Evolutionary conservation across 2,888 invertebrate genomes (phyloP).

Genomic region (Trisateles emortualis): DNA sequence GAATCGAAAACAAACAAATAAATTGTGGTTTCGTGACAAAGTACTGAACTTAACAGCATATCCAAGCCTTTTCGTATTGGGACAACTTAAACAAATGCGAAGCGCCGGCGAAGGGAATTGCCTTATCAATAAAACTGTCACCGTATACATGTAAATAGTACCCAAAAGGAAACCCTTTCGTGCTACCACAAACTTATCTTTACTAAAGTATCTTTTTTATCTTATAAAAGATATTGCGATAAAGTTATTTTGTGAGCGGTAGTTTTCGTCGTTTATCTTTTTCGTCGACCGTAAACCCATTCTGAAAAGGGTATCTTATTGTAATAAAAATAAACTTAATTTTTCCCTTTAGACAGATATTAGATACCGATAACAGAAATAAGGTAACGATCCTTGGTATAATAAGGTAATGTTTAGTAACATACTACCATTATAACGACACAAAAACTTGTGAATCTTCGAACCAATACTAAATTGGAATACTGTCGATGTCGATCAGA

Average conservation of each 20-base stretch:
- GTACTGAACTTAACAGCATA: slow-evolving; percentile 52
- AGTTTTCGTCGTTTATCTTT: slow-evolving; percentile 8
- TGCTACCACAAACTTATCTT: slow-evolving; percentile 21
- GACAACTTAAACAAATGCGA: slow-evolving; percentile 55
- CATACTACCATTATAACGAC: slow-evolving; percentile 31
- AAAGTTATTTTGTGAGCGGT: slow-evolving; percentile 10
- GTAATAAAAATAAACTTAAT: background rate
- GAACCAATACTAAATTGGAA: slow-evolving; percentile 41
- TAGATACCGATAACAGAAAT: too few relatives aligned
- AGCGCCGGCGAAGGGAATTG: slow-evolving; percentile 36
- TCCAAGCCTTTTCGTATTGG: slow-evolving; percentile 34
- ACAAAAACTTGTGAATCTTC: slow-evolving; percentile 33
- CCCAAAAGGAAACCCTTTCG: slow-evolving; percentile 26
- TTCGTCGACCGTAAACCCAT: background rate
- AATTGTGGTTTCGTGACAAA: slow-evolving; percentile 65
- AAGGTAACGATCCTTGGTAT: slow-evolving; percentile 24
- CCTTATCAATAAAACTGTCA: slow-evolving; percentile 52
- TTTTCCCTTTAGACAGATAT: background rate
- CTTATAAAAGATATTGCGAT: slow-evolving; percentile 13
- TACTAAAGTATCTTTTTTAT: slow-evolving; percentile 22
- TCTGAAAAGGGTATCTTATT: background rate
- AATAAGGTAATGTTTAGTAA: slow-evolving; percentile 32
- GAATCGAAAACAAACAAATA: slow-evolving; percentile 69
- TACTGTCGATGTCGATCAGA: slow-evolving; percentile 37
- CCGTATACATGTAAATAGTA: slow-evolving; percentile 38